Evolutionary conservation across 2,888 invertebrate species (phyloP), one percentile per base, ranked within the genome.

Genomic region (Harmothoe impar): DNA sequence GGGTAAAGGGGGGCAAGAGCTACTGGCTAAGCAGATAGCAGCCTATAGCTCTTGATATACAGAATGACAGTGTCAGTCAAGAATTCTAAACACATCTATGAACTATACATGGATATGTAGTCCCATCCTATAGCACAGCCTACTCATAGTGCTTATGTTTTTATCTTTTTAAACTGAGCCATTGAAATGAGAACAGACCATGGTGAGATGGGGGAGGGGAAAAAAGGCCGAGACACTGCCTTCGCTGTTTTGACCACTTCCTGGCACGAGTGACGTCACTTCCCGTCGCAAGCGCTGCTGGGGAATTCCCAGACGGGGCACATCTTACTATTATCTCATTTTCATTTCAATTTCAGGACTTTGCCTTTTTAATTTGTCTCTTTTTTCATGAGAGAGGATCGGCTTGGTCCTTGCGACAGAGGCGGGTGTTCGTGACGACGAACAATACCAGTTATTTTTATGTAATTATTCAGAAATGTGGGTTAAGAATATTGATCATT

Each of bases 251-350:
- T 81, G 81, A 43, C 81, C 81, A 81, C 81, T 81, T 81, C 81
- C 81, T 20, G 81, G 81, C 33, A 81, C 25, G 54, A 54, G 33
- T 86, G 86, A 86, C 86, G 86, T 86, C 86, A 86, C 33, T 25
- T 52, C 54, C 56, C 29, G 56, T 86, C 54, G 54, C 86, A 86
- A 52, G 86, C 86, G 12, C 43, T 1, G 29, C 56, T 25, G 86
- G 54, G 54, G 20, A 54, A 86, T 54, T 56, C 54, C 54, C 86
- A 25, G 25, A 25, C 29, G 86, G 56, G 25, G 52, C 31, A 29
- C 86, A 86, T 86, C 86, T 86, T 86, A 86, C 86, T 86, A 86
- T 86, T 86, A 86, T 86, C 86, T 86, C 86, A 86, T 86, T 86
- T 86, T 86, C 86, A 86, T 86, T 86, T 86, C 86, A 86, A 86